Evolutionary conservation across 2,113 vertebrate species (phyloP).

Genomic region (Panurus biarmicus): DNA sequence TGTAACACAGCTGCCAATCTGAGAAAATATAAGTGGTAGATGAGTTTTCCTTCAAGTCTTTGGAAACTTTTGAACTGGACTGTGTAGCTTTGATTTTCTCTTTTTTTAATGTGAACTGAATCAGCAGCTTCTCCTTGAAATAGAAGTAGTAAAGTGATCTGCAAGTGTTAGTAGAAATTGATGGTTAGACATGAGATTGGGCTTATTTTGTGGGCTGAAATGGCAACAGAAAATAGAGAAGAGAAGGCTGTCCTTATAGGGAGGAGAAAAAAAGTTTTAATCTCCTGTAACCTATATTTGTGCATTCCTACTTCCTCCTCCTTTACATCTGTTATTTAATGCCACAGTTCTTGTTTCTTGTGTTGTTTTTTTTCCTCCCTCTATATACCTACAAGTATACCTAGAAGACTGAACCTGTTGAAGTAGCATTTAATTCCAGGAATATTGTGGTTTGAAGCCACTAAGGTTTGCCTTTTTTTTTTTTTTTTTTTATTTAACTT

Average conservation of each 20-base stretch:
- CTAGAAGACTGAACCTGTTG: neutral
- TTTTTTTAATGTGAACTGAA: neutral
- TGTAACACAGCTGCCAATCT: neutral
- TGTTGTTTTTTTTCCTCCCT: neutral
- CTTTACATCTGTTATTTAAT: neutral
- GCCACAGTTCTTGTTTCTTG: neutral
- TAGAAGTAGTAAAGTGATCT: neutral
- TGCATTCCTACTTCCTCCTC: neutral
- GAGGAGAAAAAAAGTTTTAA: neutral
- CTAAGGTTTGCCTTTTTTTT: neutral
- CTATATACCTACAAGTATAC: neutral
- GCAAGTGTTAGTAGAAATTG: neutral
- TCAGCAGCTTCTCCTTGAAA: neutral
- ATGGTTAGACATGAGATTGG: neutral
- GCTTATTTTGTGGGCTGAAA: neutral
- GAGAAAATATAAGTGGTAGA: neutral
- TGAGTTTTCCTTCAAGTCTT: neutral
- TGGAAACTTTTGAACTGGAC: neutral
- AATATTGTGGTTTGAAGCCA: neutral
- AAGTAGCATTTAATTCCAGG: neutral
- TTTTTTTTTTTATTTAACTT: neutral
- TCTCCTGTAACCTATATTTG: neutral
- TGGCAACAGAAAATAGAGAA: neutral
- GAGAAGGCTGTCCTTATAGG: neutral
- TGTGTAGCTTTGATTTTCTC: neutral